These are phyloP conservation scores for Strix aluco DNA, from an alignment of 2,113 vertebrate species.

Conservation along the genomic window DNA sequence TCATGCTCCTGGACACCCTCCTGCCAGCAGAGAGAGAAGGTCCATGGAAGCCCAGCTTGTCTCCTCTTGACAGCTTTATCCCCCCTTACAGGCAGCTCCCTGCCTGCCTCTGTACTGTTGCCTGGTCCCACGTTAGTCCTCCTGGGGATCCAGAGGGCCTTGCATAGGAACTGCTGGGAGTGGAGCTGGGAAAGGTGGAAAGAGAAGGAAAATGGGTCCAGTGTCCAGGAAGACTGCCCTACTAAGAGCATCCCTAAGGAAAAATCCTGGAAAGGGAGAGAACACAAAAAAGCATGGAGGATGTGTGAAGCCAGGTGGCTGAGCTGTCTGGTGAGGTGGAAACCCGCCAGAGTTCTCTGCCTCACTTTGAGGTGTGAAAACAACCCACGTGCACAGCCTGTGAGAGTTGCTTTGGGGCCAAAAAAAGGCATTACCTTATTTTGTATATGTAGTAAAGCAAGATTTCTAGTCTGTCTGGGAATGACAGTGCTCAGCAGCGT, in stretches of 20 bases:
- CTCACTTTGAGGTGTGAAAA: constrained; percentile 1
- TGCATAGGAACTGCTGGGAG: background rate
- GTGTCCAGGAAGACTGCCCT: background rate
- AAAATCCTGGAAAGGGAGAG: constrained; percentile 4
- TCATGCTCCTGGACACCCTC: background rate
- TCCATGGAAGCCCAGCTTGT: background rate
- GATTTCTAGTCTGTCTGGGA: background rate
- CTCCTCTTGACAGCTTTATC: background rate
- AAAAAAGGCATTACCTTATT: background rate
- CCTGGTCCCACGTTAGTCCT: background rate
- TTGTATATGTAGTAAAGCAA: background rate
- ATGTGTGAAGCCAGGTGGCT: constrained; percentile 20
- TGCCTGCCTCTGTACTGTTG: background rate
- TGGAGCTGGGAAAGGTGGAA: background rate
- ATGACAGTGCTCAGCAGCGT: background rate
- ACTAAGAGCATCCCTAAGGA: background rate
- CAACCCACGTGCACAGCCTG: background rate
- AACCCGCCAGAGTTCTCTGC: constrained; percentile 22
- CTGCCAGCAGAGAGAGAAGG: background rate
- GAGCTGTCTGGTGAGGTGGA: constrained; percentile 16
- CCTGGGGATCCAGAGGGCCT: background rate
- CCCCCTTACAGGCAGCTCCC: background rate
- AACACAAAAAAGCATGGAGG: background rate
- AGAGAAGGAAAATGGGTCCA: background rate
- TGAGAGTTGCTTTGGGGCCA: background rate